phyloP scores from a whole-genome alignment of 2,113 vertebrate genomes.

The Emydocephalus ijimae region DNA sequence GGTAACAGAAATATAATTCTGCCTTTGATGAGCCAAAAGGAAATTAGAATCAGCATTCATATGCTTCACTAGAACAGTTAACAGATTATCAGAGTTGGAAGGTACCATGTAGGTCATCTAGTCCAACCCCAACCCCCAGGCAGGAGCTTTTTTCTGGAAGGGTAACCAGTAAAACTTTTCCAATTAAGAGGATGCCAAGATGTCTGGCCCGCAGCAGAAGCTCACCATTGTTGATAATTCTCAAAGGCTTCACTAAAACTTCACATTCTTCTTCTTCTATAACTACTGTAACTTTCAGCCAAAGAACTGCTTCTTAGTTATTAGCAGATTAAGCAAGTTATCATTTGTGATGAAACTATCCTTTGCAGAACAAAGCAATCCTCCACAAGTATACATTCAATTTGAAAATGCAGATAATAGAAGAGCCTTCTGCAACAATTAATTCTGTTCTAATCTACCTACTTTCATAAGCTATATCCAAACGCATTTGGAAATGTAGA shows the following conservation, averaged over 20 bases:
- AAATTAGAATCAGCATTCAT: slow-evolving; percentile 40
- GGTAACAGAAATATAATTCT: not conserved
- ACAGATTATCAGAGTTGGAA: no score
- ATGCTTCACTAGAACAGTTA: not conserved
- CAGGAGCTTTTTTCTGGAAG: no score
- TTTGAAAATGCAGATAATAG: not conserved
- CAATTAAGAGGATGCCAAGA: no score
- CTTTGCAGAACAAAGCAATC: slow-evolving; percentile 8
- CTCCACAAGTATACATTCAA: not conserved
- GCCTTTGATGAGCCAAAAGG: slow-evolving; percentile 50
- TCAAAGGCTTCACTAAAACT: slow-evolving; percentile 8
- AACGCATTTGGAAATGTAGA: not conserved
- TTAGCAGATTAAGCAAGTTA: not conserved
- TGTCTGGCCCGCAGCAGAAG: no score
- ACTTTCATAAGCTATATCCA: not conserved
- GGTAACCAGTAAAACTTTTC: no score
- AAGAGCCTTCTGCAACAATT: not conserved
- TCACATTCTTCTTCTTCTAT: slow-evolving; percentile 39
- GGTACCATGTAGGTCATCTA: no score
- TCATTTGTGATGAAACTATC: not conserved
- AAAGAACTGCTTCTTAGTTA: slow-evolving; percentile 27
- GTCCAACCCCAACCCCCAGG: no score
- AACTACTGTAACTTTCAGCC: slow-evolving; percentile 39
- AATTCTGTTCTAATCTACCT: not conserved
- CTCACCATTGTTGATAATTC: no score